Percentiles rank a stretch among this genome's conserved stretches.
phyloP scores from a whole-genome alignment of 2,888 invertebrate genomes.

The Pammene fasciana region DNA sequence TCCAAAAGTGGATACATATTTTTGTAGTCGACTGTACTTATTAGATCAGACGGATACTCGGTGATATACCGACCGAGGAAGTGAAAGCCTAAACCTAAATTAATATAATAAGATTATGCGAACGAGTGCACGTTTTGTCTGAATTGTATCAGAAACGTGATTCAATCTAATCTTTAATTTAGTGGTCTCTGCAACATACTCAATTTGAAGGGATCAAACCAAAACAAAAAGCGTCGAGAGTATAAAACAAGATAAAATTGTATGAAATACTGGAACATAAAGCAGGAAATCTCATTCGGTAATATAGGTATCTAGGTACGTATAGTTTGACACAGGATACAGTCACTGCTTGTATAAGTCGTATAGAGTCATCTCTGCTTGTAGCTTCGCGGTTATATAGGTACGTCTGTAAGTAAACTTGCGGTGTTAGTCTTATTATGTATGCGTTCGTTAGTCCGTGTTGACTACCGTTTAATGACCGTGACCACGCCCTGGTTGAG shows the following conservation, averaged over 20 bases:
- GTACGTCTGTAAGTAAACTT: slow-evolving; percentile 8
- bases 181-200: background rate
- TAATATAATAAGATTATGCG: slow-evolving; percentile 29
- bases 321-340: no score
- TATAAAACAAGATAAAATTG: no score
- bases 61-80: slow-evolving; percentile 35
- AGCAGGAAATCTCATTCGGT: no score
- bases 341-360: background rate
- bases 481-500: slow-evolving; percentile 31
- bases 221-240: no score
- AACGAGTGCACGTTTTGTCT: slow-evolving; percentile 33
- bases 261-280: no score
- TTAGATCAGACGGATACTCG: background rate
- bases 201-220: background rate
- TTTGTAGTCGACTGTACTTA: no score
- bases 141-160: slow-evolving; percentile 45
- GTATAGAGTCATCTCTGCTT: slow-evolving; percentile 28
- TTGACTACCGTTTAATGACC: slow-evolving; percentile 36
- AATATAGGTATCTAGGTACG: no score
- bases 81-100: slow-evolving; percentile 42
- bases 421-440: slow-evolving; percentile 22
- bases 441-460: slow-evolving; percentile 23
- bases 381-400: slow-evolving; percentile 14
- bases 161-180: slow-evolving; percentile 40
- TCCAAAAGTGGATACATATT: no score